These are phyloP conservation scores for Gisinianus flammeolus DNA, from an alignment of 2,888 invertebrate genomes.

Conservation along the genomic window DNA sequence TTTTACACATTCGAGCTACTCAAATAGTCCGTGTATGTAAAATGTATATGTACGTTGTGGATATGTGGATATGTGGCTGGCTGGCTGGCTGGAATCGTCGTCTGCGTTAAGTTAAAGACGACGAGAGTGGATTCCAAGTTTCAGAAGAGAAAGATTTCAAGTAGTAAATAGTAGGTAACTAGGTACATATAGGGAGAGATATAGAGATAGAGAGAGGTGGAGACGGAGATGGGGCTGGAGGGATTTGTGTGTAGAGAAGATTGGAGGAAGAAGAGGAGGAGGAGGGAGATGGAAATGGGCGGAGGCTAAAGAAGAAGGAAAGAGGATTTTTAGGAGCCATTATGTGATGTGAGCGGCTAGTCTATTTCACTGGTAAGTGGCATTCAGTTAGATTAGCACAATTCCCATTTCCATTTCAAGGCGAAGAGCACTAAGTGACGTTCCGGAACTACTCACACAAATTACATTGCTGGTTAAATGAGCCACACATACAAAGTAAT, in stretches of 20 bases:
- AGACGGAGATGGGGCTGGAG: slow-evolving; percentile 5
- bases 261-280: slow-evolving; percentile 7
- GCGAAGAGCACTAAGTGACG: slow-evolving; percentile 44
- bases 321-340: slow-evolving; percentile 45
- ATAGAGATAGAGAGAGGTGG: background rate
- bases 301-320: slow-evolving; percentile 17
- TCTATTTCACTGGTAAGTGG: slow-evolving; percentile 48
- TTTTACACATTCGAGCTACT: background rate
- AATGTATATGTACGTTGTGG: background rate
- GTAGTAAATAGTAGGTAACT: background rate
- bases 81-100: background rate
- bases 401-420: slow-evolving; percentile 49
- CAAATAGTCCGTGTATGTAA: slow-evolving; percentile 7
- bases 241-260: background rate
- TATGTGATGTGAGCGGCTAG: slow-evolving; percentile 46
- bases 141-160: background rate
- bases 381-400: slow-evolving; percentile 48
- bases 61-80: background rate
- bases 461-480: slow-evolving; percentile 49
- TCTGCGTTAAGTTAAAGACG: background rate
- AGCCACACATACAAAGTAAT: slow-evolving; percentile 51
- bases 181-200: background rate
- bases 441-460: slow-evolving; percentile 48
- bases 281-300: slow-evolving; percentile 26
- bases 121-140: background rate